phyloP scores from a whole-genome alignment of 2,113 vertebrate species.

The Bothrops jararaca region DNA sequence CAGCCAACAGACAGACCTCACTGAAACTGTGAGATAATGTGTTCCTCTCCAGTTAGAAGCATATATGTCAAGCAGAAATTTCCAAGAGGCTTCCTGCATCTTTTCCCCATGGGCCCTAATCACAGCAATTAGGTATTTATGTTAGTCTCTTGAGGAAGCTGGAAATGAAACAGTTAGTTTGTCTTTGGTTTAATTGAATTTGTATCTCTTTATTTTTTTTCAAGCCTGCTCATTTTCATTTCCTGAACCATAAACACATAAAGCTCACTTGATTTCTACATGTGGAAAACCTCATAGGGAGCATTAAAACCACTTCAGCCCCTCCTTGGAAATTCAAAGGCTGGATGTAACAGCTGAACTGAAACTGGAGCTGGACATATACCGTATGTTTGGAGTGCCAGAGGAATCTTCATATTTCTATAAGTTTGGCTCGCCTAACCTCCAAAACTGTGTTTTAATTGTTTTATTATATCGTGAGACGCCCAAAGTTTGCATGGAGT shows the following conservation, averaged over 20 bases:
- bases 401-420: neutral
- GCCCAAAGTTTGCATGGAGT: neutral
- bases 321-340: neutral
- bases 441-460: neutral
- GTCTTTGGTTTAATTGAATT: slow-evolving; percentile 9
- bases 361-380: neutral
- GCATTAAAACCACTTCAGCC: slow-evolving; percentile 1
- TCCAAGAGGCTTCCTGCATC: neutral
- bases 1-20: neutral
- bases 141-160: neutral
- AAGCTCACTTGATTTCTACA: slow-evolving; percentile 19
- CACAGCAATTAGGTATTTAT: neutral
- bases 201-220: slow-evolving; percentile 14
- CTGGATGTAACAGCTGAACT: neutral
- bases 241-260: slow-evolving; percentile 5
- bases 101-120: neutral
- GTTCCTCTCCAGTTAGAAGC: neutral
- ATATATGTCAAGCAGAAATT: neutral
- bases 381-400: neutral
- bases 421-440: neutral
- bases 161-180: slow-evolving; percentile 20
- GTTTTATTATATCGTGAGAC: neutral
- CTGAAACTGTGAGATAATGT: neutral
- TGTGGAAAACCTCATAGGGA: neutral
- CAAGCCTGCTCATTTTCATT: slow-evolving; percentile 16